Percentiles rank a stretch among this genome's conserved stretches.
phyloP scores from a whole-genome alignment of 2,888 invertebrate species.

The Melanargia galathea region DNA sequence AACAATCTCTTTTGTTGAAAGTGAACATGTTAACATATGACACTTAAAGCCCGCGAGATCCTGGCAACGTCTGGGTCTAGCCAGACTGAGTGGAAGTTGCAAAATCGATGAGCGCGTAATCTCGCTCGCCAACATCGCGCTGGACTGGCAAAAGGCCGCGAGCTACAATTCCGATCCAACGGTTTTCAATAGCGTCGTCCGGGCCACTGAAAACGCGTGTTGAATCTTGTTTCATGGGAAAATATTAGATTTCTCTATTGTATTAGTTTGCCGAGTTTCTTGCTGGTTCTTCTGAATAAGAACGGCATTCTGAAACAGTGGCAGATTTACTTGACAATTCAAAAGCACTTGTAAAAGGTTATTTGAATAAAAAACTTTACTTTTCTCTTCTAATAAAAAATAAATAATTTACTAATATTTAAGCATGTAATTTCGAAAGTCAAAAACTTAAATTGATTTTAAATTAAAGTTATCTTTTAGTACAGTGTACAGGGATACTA shows the following conservation, averaged over 20 bases:
- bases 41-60: slow-evolving; percentile 17
- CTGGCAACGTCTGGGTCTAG: slow-evolving; percentile 35
- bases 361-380: too few species aligned
- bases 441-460: too few species aligned
- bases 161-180: slow-evolving; percentile 59
- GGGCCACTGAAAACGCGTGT: slow-evolving; percentile 28
- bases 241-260: neutral
- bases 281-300: too few species aligned
- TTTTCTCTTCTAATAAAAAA: too few species aligned
- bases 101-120: slow-evolving; percentile 58
- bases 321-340: too few species aligned
- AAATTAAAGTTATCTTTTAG: too few species aligned
- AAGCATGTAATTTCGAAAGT: too few species aligned
- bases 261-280: too few species aligned
- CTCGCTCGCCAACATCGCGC: slow-evolving; percentile 39
- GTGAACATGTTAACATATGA: slow-evolving; percentile 11
- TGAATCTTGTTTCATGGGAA: neutral
- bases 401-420: too few species aligned
- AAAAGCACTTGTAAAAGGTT: too few species aligned
- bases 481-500: too few species aligned
- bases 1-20: slow-evolving; percentile 13
- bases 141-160: slow-evolving; percentile 48
- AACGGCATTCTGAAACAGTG: too few species aligned
- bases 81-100: slow-evolving; percentile 45
- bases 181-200: slow-evolving; percentile 48